Evolutionary conservation across 2,113 vertebrate species (phyloP).

Genomic region (Aegithalos caudatus): DNA sequence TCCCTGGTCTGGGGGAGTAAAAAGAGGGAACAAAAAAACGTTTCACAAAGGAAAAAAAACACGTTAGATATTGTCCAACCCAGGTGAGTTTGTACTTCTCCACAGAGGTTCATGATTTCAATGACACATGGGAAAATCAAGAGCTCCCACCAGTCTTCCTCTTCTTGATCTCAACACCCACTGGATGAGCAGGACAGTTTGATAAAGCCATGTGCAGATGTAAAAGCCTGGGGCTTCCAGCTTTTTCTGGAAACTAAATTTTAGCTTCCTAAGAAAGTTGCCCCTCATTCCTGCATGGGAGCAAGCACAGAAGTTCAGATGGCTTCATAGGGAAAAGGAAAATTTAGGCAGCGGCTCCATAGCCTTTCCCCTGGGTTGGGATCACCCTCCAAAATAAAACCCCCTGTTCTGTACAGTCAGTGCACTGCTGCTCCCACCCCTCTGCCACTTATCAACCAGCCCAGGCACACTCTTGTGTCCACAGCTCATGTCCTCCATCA

Average conservation of each 20-base stretch:
- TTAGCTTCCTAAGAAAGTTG: not conserved
- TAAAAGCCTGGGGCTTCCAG: not conserved
- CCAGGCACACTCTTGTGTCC: not conserved
- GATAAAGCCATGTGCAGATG: rapidly evolving
- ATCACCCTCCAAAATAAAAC: not conserved
- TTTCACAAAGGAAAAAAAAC: not conserved
- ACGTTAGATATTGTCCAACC: not conserved
- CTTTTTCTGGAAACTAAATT: not conserved
- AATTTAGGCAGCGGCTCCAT: not conserved
- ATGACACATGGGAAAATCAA: not conserved
- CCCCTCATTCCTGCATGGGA: not conserved
- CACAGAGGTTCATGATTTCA: not conserved
- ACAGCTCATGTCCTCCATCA: not conserved
- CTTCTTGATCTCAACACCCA: not conserved
- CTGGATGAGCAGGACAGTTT: not conserved
- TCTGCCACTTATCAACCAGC: rapidly evolving
- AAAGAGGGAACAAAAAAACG: not conserved
- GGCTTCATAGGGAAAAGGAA: not conserved
- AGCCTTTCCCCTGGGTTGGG: not conserved
- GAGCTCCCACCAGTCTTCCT: not conserved
- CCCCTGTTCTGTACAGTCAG: not conserved
- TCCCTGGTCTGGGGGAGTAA: not conserved
- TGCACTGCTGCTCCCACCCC: not conserved
- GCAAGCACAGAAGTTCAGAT: not conserved
- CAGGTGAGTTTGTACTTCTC: not conserved